phyloP scores from a whole-genome alignment of 2,113 vertebrate species.

The Phalacrocorax pelagicus region DNA sequence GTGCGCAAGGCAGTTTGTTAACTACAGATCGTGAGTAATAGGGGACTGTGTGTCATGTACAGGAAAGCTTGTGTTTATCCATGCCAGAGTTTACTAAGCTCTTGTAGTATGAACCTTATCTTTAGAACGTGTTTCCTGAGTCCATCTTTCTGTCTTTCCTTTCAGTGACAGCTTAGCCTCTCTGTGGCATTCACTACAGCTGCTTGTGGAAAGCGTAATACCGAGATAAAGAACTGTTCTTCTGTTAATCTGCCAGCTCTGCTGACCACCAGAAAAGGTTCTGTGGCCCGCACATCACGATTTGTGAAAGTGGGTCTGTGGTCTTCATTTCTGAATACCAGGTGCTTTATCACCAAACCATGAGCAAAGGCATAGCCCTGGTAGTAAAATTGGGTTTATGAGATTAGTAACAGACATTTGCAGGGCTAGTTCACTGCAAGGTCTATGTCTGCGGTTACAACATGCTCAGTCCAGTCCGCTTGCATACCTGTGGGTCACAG shows the following conservation, averaged over 20 bases:
- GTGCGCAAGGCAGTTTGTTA: background rate
- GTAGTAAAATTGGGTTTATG: background rate
- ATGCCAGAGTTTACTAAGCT: background rate
- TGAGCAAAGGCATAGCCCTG: background rate
- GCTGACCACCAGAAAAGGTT: constrained; percentile 7
- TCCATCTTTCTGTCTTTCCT: constrained; percentile 50
- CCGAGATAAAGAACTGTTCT: background rate
- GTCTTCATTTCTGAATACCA: background rate
- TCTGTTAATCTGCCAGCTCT: constrained; percentile 21
- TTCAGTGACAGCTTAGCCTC: constrained; percentile 30
- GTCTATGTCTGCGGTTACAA: background rate
- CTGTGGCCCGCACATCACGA: background rate
- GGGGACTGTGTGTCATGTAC: background rate
- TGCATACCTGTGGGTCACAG: constrained; percentile 1
- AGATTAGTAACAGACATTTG: background rate
- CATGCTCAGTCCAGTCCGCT: background rate
- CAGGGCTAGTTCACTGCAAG: background rate
- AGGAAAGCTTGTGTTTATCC: constrained; percentile 37
- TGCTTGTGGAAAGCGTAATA: background rate
- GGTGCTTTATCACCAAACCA: background rate
- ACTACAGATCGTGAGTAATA: background rate
- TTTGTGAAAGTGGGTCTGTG: background rate
- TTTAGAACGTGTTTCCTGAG: constrained; percentile 52
- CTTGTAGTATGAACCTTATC: constrained; percentile 35
- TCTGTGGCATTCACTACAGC: background rate